Percentiles rank a stretch among this genome's conserved stretches.
Conservation (phyloP, 2,113 vertebrate genomes). For the Apaloderma vittatum region DNA sequence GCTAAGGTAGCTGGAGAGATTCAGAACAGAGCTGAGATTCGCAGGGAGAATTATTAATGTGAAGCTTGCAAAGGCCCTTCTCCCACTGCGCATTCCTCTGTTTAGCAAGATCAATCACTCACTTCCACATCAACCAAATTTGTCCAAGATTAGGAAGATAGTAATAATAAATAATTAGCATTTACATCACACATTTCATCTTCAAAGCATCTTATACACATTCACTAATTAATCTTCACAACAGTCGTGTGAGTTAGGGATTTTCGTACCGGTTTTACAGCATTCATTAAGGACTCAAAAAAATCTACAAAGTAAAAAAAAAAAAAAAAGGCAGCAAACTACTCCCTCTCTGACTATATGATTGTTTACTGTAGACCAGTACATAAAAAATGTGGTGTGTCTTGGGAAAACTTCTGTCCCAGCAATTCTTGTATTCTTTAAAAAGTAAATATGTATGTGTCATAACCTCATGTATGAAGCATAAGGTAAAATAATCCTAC, state of each 20-base stretch:
- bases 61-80: not conserved
- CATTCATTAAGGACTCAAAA: constrained; percentile 14
- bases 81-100: constrained; percentile 12
- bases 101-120: constrained; percentile 42
- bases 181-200: constrained; percentile 64
- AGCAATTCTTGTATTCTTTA: not conserved
- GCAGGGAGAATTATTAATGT: not conserved
- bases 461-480: not conserved
- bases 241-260: not conserved
- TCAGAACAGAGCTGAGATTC: not conserved
- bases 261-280: constrained; percentile 14
- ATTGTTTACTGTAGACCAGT: not conserved
- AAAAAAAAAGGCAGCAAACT: not conserved
- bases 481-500: not conserved
- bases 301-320: not conserved
- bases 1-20: not conserved
- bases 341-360: not conserved
- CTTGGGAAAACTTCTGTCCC: not conserved
- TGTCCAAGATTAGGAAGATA: constrained; percentile 32
- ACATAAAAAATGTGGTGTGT: not conserved
- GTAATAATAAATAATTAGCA: constrained; percentile 67
- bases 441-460: not conserved
- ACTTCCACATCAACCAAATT: not conserved
- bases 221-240: constrained; percentile 58
- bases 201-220: constrained; percentile 54